phyloP scores from a whole-genome alignment of 2,888 invertebrate species.

The Catotricha subobsoleta region DNA sequence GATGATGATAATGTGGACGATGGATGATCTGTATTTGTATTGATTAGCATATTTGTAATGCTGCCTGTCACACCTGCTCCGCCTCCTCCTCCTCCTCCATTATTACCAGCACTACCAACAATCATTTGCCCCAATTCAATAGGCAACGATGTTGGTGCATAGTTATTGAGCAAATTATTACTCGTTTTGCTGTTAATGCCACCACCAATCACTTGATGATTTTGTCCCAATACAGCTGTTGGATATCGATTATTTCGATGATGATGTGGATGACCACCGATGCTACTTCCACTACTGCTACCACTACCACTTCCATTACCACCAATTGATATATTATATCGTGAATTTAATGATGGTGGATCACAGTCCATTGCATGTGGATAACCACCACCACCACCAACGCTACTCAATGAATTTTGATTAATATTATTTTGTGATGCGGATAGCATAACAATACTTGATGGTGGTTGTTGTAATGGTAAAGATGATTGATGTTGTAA shows the following conservation, averaged over 20 bases:
- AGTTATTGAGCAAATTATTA: constrained; percentile 13
- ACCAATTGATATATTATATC: constrained; percentile 1
- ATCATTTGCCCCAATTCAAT: constrained; percentile 20
- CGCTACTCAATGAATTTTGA: neutral
- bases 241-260: too few relatives aligned
- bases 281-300: constrained; percentile 7
- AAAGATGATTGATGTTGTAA: constrained; percentile 1
- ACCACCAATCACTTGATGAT: too few relatives aligned
- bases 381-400: too few relatives aligned
- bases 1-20: constrained; percentile 8
- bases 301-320: neutral
- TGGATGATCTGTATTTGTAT: constrained; percentile 9
- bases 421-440: constrained; percentile 4
- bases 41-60: constrained; percentile 9
- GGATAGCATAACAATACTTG: constrained; percentile 3
- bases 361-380: constrained; percentile 8
- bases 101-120: too few relatives aligned
- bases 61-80: constrained; percentile 12
- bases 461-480: constrained; percentile 7
- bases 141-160: constrained; percentile 27
- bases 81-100: too few relatives aligned
- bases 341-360: constrained; percentile 7
- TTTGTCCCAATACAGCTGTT: too few relatives aligned
- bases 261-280: constrained; percentile 8
- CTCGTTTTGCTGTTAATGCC: constrained; percentile 2